Percentiles rank a stretch among this genome's conserved stretches.
phyloP scores from a whole-genome alignment of 2,888 invertebrate species.

The Hoplodrina ambigua region DNA sequence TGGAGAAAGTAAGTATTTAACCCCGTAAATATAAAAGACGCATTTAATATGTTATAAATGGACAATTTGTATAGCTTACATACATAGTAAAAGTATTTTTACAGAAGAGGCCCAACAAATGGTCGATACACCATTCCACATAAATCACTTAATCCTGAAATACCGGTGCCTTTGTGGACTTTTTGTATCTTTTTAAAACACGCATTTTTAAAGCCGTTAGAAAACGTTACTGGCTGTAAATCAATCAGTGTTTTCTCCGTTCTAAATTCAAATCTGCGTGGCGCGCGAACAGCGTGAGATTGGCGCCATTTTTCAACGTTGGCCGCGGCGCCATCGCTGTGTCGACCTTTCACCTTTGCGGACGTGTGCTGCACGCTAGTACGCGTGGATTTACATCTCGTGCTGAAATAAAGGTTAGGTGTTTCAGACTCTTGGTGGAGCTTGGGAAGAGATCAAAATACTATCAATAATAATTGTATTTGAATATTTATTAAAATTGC shows the following conservation, averaged over 20 bases:
- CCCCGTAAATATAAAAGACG: neutral
- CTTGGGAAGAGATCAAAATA: neutral
- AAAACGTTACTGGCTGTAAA: constrained; percentile 68
- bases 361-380: constrained; percentile 34
- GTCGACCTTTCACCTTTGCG: constrained; percentile 53
- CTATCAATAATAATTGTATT: neutral
- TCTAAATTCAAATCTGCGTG: constrained; percentile 69
- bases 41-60: neutral
- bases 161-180: constrained; percentile 32
- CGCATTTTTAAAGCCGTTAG: constrained; percentile 53
- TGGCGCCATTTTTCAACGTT: constrained; percentile 71
- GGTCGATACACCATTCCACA: constrained; percentile 28
- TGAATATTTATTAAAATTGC: too few species aligned
- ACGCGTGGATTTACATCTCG: constrained; percentile 32
- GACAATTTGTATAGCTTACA: neutral
- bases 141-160: constrained; percentile 58
- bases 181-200: constrained; percentile 52
- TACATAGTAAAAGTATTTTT: neutral
- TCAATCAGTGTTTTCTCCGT: constrained; percentile 69
- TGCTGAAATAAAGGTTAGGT: constrained; percentile 8
- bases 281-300: constrained; percentile 61
- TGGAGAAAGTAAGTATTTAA: neutral
- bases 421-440: neutral
- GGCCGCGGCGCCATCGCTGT: constrained; percentile 47
- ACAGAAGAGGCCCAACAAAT: constrained; percentile 21